phyloP scores from a whole-genome alignment of 2,797 vertebrate genomes.

The Syndactyla subalaris region DNA sequence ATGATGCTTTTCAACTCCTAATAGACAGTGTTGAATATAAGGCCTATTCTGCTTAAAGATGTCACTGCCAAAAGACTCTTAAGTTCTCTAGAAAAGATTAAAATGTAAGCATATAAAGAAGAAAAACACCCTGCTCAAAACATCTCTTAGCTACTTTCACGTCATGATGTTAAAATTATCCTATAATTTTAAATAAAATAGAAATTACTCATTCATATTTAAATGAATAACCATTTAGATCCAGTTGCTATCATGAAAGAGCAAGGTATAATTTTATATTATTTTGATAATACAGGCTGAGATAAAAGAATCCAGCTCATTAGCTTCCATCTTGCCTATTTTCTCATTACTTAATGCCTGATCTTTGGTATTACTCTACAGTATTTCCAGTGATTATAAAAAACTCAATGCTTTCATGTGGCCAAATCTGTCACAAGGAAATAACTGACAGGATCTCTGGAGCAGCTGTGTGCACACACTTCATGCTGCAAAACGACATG shows the following conservation, averaged over 20 bases:
- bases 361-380: conserved; percentile 75
- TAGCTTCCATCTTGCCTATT: conserved; percentile 78
- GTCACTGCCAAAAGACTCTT: neutral
- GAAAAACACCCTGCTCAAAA: conserved; percentile 1
- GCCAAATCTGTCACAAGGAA: conserved; percentile 80
- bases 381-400: conserved; percentile 75
- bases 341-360: conserved; percentile 77
- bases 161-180: conserved; percentile 73
- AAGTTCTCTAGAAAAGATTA: neutral
- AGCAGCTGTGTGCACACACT: conserved; percentile 75
- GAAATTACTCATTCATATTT: conserved; percentile 79
- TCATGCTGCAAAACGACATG: conserved; percentile 77
- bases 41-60: neutral
- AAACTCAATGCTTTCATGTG: conserved; percentile 78
- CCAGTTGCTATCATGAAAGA: conserved; percentile 73
- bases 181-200: conserved; percentile 69
- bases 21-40: neutral
- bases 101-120: conserved; percentile 14
- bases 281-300: conserved; percentile 79
- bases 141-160: conserved; percentile 25
- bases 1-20: neutral
- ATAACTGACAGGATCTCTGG: conserved; percentile 72
- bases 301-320: conserved; percentile 82
- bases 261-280: conserved; percentile 83
- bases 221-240: conserved; percentile 80